Base-by-base conservation (phyloP, 2,797 vertebrate genomes). In the Jordanella pulchra region DNA sequence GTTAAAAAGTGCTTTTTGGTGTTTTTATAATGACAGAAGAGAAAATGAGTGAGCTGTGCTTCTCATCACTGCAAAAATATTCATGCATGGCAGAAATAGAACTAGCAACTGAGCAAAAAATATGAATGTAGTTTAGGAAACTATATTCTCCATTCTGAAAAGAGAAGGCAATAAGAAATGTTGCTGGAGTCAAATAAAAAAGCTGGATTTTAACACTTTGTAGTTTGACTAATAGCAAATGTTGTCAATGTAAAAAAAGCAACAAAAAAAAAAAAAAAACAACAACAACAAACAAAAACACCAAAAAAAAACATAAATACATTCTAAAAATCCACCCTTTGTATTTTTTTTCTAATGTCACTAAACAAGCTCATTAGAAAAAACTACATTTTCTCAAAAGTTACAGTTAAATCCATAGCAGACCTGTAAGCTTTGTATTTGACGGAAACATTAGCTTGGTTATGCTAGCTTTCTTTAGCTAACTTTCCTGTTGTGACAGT, bases 1-100 rank as follows among this genome's bases (percentile, higher is more conserved):
- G 68, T 69, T 64, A 56, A 73, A 28, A 91, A 89, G 88, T 90
- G 88, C 86, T 79, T 81, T n/a, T 65, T 61, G 76, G 75, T 54
- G 30, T 7, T 67, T 71, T 25, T 25, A 53, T 25, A 50, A 81
- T 15, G 1, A 75, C 53, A 28, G 21, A 73, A 50, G 28, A 42
- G 44, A 15, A 42, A 42, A 63, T 0, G 17, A 66, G 54, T 7
- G 71, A 78, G 47, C 35, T 12, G 61, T 66, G 44, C 27, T 67
- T 54, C 61, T 60, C 7, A 42, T 45, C 23, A 4, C 32, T 5
- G 44, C 60, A 42, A 42, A 63, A 25, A 42, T 44, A 44, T 9
- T 63, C 25, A n/a, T n/a, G 23, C 23, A 5, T 51, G 25, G 45
- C 21, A 72, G 10, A 69, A 51, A 64, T 21, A n/a, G 67, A 71